These are phyloP conservation scores for Cheilosia pagana DNA, from an alignment of 2,888 invertebrate genomes.

Conservation along the genomic window DNA sequence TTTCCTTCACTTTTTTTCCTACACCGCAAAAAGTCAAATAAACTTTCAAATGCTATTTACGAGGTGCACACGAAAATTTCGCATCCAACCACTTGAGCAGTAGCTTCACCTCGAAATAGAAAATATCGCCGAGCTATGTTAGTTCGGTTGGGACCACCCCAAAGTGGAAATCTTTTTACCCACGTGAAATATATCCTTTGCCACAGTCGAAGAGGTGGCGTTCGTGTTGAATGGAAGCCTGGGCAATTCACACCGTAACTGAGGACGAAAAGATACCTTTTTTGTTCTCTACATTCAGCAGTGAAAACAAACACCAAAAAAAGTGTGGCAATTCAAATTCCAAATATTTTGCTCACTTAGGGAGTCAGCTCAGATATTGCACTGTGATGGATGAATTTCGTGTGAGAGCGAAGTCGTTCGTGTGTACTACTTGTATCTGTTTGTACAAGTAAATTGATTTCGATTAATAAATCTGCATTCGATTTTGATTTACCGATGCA, in stretches of 20 bases:
- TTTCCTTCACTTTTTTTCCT: background rate
- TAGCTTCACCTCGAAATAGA: slow-evolving; percentile 2
- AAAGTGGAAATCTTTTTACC: background rate
- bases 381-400: slow-evolving; percentile 12
- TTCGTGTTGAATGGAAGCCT: background rate
- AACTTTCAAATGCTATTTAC: background rate
- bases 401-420: background rate
- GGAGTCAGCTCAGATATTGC: background rate
- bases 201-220: background rate
- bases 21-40: background rate
- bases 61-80: background rate
- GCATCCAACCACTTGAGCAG: slow-evolving; percentile 11
- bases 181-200: slow-evolving; percentile 1
- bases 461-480: slow-evolving; percentile 19
- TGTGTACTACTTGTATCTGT: background rate
- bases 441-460: slow-evolving; percentile 17
- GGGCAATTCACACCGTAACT: background rate
- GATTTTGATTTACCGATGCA: slow-evolving; percentile 1
- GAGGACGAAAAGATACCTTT: background rate
- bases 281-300: background rate
- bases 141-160: background rate
- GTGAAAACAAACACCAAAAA: background rate
- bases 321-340: background rate
- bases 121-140: slow-evolving; percentile 2
- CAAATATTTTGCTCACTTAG: background rate